Evolutionary conservation across 2,113 vertebrate species (phyloP).

Genomic region (Trichomycterus rosablanca): DNA sequence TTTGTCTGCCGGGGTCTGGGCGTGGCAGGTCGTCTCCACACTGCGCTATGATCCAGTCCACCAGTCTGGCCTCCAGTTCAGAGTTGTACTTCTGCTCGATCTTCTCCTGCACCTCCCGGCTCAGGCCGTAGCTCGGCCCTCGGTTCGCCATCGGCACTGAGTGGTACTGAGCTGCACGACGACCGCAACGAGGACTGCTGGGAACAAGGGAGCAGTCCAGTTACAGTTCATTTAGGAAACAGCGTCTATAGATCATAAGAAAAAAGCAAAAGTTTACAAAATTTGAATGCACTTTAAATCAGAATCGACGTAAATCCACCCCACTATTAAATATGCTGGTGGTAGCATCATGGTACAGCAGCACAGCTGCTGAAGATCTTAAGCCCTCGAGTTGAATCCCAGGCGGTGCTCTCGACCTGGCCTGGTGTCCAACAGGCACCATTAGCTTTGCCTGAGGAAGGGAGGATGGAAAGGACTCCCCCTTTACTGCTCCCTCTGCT

Average conservation of each 20-base stretch:
- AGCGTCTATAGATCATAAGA: background rate
- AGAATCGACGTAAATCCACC: no score
- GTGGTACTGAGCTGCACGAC: background rate
- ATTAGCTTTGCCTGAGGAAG: no score
- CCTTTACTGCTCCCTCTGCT: no score
- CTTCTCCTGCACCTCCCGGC: conserved; percentile 83
- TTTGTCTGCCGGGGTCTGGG: conserved; percentile 66
- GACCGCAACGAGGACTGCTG: conserved; percentile 3
- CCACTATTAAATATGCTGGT: no score
- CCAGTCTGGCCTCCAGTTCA: conserved; percentile 74
- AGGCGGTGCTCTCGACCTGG: no score
- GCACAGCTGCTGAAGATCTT: no score
- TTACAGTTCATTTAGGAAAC: background rate
- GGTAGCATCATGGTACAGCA: no score
- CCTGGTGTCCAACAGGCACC: no score
- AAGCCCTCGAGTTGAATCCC: no score
- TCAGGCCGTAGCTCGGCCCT: conserved; percentile 79
- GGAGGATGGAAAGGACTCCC: no score
- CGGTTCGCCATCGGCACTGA: conserved; percentile 76
- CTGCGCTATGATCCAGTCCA: conserved; percentile 77
- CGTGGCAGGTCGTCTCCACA: conserved; percentile 62
- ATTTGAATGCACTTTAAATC: background rate
- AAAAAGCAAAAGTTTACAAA: background rate
- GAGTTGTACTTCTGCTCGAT: conserved; percentile 78
- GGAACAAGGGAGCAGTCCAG: no score